Evolutionary conservation across 2,797 vertebrate genomes (phyloP).

Genomic region (Chelidonichthys spinosus): DNA sequence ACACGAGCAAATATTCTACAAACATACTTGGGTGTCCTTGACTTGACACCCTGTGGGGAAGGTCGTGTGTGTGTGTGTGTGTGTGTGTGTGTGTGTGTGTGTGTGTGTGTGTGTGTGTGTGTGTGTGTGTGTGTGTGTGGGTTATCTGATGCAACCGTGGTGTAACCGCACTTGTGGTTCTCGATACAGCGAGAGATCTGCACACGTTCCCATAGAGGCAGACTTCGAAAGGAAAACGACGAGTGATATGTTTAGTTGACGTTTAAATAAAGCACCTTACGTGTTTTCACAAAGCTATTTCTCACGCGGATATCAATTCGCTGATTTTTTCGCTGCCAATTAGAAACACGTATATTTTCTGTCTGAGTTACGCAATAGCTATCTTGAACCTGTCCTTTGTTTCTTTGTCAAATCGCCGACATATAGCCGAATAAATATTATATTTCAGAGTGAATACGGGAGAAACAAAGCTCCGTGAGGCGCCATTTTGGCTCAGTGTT

Average conservation of each 20-base stretch:
- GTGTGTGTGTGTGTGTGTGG: neutral
- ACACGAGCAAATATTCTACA: neutral
- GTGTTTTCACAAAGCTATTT: neutral
- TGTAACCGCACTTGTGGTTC: conserved; percentile 31
- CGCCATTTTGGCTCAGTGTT: conserved; percentile 34
- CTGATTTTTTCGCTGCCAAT: no score
- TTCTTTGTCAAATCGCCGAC: neutral
- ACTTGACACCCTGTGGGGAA: conserved; percentile 10
- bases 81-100: no score
- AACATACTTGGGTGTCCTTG: conserved; percentile 16
- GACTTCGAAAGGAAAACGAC: no score
- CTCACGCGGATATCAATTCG: neutral
- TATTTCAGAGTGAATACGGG: neutral
- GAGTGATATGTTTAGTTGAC: neutral
- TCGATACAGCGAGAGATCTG: neutral
- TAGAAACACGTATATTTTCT: neutral
- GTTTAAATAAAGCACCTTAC: neutral
- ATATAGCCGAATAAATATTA: neutral
- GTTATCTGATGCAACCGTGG: conserved; percentile 58
- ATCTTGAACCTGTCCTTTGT: neutral
- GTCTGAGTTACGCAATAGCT: no score
- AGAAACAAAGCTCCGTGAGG: neutral
- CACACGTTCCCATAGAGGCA: neutral
- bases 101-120: neutral
- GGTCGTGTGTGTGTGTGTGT: neutral